Evolutionary conservation across 2,797 vertebrate species (phyloP).

Genomic region (Poecilia picta): DNA sequence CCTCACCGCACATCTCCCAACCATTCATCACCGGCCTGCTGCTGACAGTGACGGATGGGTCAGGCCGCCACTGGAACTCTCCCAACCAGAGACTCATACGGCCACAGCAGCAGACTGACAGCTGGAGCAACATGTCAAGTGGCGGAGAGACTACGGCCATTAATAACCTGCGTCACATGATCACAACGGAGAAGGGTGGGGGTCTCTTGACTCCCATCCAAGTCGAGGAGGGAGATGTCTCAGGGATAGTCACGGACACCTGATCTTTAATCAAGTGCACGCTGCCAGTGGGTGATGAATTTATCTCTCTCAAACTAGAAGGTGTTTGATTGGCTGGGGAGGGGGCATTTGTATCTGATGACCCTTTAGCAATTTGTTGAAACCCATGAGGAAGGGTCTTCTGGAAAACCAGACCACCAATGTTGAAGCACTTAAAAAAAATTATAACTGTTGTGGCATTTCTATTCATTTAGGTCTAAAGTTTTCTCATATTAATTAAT

Average conservation of each 20-base stretch:
- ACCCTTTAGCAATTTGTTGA: constrained; percentile 54
- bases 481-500: neutral
- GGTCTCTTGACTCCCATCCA: constrained; percentile 76
- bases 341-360: constrained; percentile 37
- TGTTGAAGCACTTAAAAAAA: constrained; percentile 33
- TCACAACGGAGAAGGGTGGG: constrained; percentile 44
- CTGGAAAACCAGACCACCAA: constrained; percentile 18
- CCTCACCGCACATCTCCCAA: constrained; percentile 76
- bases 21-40: constrained; percentile 94
- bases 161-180: constrained; percentile 99
- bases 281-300: constrained; percentile 89
- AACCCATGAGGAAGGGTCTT: constrained; percentile 33
- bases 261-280: constrained; percentile 93
- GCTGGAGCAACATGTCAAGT: constrained; percentile 99
- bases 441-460: neutral
- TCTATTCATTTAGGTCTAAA: neutral
- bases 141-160: constrained; percentile 96
- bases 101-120: constrained; percentile 94
- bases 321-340: constrained; percentile 13
- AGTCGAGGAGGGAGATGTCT: constrained; percentile 87
- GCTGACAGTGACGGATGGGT: constrained; percentile 99
- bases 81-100: constrained; percentile 91
- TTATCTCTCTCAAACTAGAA: constrained; percentile 77
- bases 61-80: constrained; percentile 90
- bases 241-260: constrained; percentile 84